Evolutionary conservation across 2,888 invertebrate species (phyloP).

Genomic region (Polyommatus iphigenia): DNA sequence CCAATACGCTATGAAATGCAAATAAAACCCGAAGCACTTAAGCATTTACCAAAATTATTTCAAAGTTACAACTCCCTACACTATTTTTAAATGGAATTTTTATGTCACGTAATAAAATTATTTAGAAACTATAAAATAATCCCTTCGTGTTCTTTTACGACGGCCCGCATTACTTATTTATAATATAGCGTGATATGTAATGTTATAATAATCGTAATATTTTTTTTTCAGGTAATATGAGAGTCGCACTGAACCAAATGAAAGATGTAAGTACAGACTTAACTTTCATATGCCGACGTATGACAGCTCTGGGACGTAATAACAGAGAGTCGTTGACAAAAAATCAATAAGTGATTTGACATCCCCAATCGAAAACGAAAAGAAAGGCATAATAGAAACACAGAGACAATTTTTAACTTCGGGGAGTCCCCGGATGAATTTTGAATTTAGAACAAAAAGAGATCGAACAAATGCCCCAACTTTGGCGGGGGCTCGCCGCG

Average conservation of each 20-base stretch:
- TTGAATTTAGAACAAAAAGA: constrained; percentile 71
- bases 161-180: constrained; percentile 57
- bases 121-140: constrained; percentile 60
- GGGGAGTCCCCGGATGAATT: constrained; percentile 62
- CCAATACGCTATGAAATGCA: background rate
- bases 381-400: constrained; percentile 48
- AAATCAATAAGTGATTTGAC: constrained; percentile 40
- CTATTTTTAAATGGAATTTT: constrained; percentile 38
- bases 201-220: constrained; percentile 33
- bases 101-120: constrained; percentile 49
- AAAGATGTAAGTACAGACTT: constrained; percentile 21
- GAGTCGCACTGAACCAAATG: constrained; percentile 38
- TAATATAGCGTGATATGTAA: constrained; percentile 9
- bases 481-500: constrained; percentile 60
- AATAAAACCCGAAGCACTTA: background rate
- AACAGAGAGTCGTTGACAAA: constrained; percentile 46
- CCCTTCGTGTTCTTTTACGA: constrained; percentile 62
- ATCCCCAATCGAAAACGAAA: constrained; percentile 42
- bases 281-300: constrained; percentile 13
- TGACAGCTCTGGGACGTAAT: constrained; percentile 32
- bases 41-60: constrained; percentile 11
- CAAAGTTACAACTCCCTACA: constrained; percentile 28
- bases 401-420: constrained; percentile 66
- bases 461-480: constrained; percentile 63
- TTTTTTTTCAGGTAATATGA: constrained; percentile 57